Evolutionary conservation across 1,140 invertebrate genomes (phyloP).

Genomic region (Araneus ventricosus): DNA sequence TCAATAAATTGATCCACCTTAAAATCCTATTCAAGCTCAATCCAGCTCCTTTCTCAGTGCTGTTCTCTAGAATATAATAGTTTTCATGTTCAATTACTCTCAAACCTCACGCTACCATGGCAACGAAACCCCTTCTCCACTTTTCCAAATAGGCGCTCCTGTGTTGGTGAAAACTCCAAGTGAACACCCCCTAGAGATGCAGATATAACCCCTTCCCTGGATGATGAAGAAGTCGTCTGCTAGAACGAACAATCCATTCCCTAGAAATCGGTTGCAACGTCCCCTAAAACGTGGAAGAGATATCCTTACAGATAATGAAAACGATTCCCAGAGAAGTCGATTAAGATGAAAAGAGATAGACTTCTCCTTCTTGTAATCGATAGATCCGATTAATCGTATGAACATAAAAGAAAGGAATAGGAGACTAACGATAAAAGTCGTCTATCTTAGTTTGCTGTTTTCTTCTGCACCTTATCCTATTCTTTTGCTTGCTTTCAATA

Average conservation of each 20-base stretch:
- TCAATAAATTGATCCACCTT: slow-evolving; percentile 7
- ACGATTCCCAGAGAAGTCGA: slow-evolving; percentile 67
- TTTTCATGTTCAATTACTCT: slow-evolving; percentile 40
- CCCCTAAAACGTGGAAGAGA: slow-evolving; percentile 18
- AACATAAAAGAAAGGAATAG: slow-evolving; percentile 5
- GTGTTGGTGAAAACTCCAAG: background rate
- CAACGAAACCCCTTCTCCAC: background rate
- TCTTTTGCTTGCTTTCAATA: background rate
- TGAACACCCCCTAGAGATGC: slow-evolving; percentile 35
- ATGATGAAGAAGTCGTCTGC: slow-evolving; percentile 33
- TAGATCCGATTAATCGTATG: slow-evolving; percentile 64
- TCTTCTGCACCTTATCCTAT: background rate
- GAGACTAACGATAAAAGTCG: slow-evolving; percentile 43
- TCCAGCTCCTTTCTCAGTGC: background rate
- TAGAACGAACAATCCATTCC: slow-evolving; percentile 18
- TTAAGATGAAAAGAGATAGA: slow-evolving; percentile 72
- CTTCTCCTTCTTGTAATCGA: slow-evolving; percentile 57
- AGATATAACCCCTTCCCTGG: background rate
- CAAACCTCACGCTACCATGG: background rate
- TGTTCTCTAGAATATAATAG: background rate
- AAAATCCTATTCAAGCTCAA: background rate
- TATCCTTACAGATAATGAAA: slow-evolving; percentile 69
- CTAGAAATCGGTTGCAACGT: background rate
- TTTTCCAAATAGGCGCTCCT: background rate
- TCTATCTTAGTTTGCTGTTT: slow-evolving; percentile 12